Base-by-base conservation (phyloP, 2,797 vertebrate species). In the Pipistrellus kuhlii region DNA sequence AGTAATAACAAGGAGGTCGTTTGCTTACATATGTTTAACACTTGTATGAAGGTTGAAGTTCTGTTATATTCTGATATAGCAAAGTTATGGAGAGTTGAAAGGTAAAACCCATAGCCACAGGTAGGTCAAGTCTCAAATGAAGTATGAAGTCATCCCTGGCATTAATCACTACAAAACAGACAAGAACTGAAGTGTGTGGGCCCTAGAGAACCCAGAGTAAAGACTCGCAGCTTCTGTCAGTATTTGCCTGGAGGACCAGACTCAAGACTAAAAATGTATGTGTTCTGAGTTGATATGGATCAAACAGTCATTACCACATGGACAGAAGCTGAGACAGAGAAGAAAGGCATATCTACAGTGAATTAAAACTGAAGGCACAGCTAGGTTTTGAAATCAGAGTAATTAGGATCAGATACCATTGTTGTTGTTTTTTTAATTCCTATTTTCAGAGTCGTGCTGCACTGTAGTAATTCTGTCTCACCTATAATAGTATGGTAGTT, bases 21-120 rank as follows among this genome's bases (percentile, higher is more conserved):
- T 85, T 78, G 88, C 68, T 82, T 78, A 87, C 38, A 57, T 41
- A 53, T 88, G 75, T 90, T 86, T 92, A 68, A 92, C 48, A 89
- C 62, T 80, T 77, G 32, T 55, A 77, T 71, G 27, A 73, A 88
- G n/a, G 41, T 6, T 90, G 35, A 95, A 64, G 69, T 82, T 87
- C 77, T 85, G 11, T 88, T 73, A 77, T 46, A 90, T 73, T 88
- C 44, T 73, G 44, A 82, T 76, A 57, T 0, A 78, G 62, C 38
- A 83, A 85, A 86, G 46, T 75, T 44, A 84, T 17, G 20, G 68
- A 85, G 32, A 9, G 9, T 10, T 83, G 75, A 89, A 93, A 94
- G 51, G 20, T 76, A 84, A 93, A 96, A 59, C 76, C 46, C 32
- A 93, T 30, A 89, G 3, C 20, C 25, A 6, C 2, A 85, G 53